A percentile compares a stretch with the other conserved stretches of the same genome.
Evolutionary conservation across 2,797 vertebrate genomes (phyloP).

Genomic region (Phataginus tricuspis): DNA sequence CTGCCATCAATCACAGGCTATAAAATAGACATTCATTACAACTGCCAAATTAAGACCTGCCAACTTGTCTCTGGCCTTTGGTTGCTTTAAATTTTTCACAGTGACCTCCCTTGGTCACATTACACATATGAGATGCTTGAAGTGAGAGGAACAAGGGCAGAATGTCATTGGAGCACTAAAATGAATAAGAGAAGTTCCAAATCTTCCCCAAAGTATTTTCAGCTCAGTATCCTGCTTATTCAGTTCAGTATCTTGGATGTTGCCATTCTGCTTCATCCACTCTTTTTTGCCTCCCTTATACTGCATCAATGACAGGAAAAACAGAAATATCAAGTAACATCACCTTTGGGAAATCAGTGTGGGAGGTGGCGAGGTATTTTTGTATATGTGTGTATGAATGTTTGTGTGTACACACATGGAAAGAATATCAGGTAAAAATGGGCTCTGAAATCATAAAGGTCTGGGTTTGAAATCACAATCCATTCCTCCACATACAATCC

Average conservation of each 20-base stretch:
- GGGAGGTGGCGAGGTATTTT: background rate
- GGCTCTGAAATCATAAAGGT: background rate
- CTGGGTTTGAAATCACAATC: background rate
- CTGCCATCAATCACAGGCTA: background rate
- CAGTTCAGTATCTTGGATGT: background rate
- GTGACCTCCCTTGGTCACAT: background rate
- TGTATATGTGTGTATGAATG: no score
- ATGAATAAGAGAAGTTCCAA: conserved; percentile 3
- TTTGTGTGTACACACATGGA: background rate
- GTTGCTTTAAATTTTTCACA: conserved; percentile 40
- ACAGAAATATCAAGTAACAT: background rate
- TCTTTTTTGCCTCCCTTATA: background rate
- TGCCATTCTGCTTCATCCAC: background rate
- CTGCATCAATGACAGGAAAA: background rate
- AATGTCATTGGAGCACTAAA: background rate
- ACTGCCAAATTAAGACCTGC: background rate
- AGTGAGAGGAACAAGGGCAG: background rate
- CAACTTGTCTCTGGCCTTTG: background rate
- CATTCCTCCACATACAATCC: background rate
- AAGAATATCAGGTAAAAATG: background rate
- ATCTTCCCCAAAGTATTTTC: background rate
- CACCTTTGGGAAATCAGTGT: background rate
- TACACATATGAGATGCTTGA: background rate
- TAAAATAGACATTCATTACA: conserved; percentile 42
- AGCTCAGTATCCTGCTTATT: background rate